phyloP scores from a whole-genome alignment of 2,888 invertebrate species.

The Limnephilus marmoratus region DNA sequence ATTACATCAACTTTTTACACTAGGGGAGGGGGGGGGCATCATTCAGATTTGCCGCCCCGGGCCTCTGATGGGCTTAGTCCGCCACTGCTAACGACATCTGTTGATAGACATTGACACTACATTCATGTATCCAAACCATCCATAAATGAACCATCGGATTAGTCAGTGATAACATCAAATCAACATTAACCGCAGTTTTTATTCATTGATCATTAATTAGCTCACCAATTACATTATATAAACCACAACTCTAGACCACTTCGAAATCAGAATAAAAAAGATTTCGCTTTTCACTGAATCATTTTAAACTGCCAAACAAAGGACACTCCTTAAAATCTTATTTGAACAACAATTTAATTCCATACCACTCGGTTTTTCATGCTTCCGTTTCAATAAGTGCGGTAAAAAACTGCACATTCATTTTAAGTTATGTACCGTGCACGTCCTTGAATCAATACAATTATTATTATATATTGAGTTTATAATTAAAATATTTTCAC shows the following conservation, averaged over 20 bases:
- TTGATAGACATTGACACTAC: no score
- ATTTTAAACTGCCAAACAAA: background rate
- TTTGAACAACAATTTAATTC: background rate
- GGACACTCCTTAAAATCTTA: background rate
- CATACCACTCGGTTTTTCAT: background rate
- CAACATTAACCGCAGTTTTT: background rate
- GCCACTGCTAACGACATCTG: no score
- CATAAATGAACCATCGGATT: background rate
- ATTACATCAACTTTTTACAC: no score
- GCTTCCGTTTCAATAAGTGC: background rate
- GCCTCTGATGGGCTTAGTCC: no score
- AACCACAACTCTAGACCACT: background rate
- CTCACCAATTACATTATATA: background rate
- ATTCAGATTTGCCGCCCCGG: no score
- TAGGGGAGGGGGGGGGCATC: no score
- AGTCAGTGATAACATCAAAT: background rate
- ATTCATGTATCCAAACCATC: no score
- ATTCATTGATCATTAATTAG: background rate
- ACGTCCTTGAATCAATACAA: slow-evolving; percentile 25
- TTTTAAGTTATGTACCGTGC: background rate
- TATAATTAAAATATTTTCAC: slow-evolving; percentile 47
- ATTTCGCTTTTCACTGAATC: background rate
- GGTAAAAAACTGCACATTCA: background rate
- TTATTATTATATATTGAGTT: background rate
- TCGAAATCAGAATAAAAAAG: background rate